phyloP scores from a whole-genome alignment of 2,888 invertebrate genomes.

The Melikaiella ostensackeni region DNA sequence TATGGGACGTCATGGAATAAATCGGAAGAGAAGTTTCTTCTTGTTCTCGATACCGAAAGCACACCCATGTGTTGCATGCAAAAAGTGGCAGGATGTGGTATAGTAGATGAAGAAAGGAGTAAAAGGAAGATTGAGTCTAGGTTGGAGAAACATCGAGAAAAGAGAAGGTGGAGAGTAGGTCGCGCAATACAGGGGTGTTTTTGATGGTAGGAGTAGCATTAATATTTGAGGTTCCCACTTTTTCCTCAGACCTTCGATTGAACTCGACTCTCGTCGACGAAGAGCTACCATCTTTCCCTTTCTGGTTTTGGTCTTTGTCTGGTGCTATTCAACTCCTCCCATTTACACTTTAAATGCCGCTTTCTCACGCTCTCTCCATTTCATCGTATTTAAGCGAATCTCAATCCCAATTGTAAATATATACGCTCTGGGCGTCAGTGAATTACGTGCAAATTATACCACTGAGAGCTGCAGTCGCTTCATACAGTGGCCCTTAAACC shows the following conservation, averaged over 20 bases:
- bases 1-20: slow-evolving; percentile 24
- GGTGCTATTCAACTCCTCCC: slow-evolving; percentile 46
- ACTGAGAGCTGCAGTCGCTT: background rate
- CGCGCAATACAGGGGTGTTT: slow-evolving; percentile 44
- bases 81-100: background rate
- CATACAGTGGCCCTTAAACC: background rate
- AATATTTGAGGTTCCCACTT: slow-evolving; percentile 67
- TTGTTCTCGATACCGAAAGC: slow-evolving; percentile 8
- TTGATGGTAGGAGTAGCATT: slow-evolving; percentile 56
- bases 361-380: background rate
- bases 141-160: slow-evolving; percentile 4
- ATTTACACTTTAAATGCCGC: slow-evolving; percentile 59
- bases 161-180: too few relatives aligned
- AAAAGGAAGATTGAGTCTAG: slow-evolving; percentile 9
- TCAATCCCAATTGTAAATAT: background rate
- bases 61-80: background rate
- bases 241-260: slow-evolving; percentile 56
- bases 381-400: background rate
- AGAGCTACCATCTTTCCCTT: slow-evolving; percentile 53
- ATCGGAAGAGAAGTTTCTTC: slow-evolving; percentile 17
- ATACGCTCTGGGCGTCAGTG: background rate
- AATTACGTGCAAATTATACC: slow-evolving; percentile 11
- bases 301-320: slow-evolving; percentile 55
- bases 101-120: background rate
- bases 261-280: slow-evolving; percentile 49